Evolutionary conservation across 2,888 invertebrate genomes (phyloP).

Genomic region (Epiblema foenella): DNA sequence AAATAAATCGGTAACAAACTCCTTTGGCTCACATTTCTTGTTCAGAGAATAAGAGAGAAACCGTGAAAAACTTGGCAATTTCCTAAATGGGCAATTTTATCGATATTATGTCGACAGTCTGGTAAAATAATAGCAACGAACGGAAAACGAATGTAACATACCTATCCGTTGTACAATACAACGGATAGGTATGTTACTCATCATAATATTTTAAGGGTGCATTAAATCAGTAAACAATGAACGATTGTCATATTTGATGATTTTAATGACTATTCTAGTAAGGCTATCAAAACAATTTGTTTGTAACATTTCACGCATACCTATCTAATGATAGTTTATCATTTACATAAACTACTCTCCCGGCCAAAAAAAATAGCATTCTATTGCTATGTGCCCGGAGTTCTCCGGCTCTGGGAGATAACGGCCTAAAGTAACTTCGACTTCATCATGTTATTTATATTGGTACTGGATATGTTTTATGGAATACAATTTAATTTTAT

Average conservation of each 20-base stretch:
- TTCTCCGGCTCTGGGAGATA: too few species aligned
- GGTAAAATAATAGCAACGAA: slow-evolving; percentile 49
- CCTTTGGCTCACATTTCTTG: slow-evolving; percentile 42
- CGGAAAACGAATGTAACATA: slow-evolving; percentile 42
- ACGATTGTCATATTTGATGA: slow-evolving; percentile 23
- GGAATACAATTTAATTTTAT: too few species aligned
- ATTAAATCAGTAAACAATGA: slow-evolving; percentile 40
- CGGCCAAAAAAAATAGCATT: too few species aligned
- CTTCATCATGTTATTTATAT: too few species aligned
- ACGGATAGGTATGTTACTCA: too few species aligned
- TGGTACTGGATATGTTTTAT: too few species aligned
- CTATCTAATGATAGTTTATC: not conserved
- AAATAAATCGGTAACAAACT: slow-evolving; percentile 45
- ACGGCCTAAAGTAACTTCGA: too few species aligned
- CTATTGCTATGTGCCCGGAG: too few species aligned
- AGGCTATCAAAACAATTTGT: slow-evolving; percentile 16
- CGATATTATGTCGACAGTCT: slow-evolving; percentile 50
- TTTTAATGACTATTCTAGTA: slow-evolving; percentile 22
- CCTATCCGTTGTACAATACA: too few species aligned
- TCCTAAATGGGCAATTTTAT: slow-evolving; percentile 53
- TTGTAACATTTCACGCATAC: not conserved
- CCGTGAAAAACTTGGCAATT: slow-evolving; percentile 49
- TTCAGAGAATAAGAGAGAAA: slow-evolving; percentile 43
- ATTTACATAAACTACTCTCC: too few species aligned
- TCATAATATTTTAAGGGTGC: slow-evolving; percentile 42